Percentiles rank a stretch among this genome's conserved stretches.
Evolutionary conservation across 2,888 invertebrate genomes (phyloP).

Genomic region (Heliothis peltigera): DNA sequence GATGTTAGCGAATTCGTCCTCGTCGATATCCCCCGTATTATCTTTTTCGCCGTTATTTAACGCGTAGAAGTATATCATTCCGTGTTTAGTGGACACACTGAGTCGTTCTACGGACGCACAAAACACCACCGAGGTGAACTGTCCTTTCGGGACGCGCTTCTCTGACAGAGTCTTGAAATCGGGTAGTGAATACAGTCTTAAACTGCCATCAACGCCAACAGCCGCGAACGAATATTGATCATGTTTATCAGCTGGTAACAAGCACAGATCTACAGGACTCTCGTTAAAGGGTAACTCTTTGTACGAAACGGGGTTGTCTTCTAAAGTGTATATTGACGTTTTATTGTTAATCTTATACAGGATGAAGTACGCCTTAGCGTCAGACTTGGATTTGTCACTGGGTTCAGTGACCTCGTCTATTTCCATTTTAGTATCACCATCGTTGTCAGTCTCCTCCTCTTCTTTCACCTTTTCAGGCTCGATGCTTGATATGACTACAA

Average conservation of each 20-base stretch:
- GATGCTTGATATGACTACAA: conserved; percentile 89
- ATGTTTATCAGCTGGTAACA: conserved; percentile 90
- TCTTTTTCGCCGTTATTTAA: conserved; percentile 93
- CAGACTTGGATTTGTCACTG: conserved; percentile 72
- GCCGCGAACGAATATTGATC: conserved; percentile 92
- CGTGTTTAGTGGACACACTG: conserved; percentile 95
- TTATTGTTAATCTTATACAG: conserved; percentile 81
- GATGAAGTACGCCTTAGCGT: conserved; percentile 80
- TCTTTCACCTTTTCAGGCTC: conserved; percentile 76
- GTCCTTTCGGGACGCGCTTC: conserved; percentile 92
- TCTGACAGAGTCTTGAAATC: conserved; percentile 92
- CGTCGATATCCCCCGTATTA: conserved; percentile 93
- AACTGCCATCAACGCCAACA: conserved; percentile 93
- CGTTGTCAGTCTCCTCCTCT: conserved; percentile 76
- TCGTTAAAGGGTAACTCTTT: conserved; percentile 91
- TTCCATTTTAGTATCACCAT: conserved; percentile 85
- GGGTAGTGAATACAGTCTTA: conserved; percentile 93
- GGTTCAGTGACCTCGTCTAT: conserved; percentile 78
- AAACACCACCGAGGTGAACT: conserved; percentile 95
- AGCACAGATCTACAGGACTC: conserved; percentile 92
- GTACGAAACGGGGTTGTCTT: conserved; percentile 90
- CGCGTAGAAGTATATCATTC: conserved; percentile 95
- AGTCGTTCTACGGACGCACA: conserved; percentile 96
- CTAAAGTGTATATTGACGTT: conserved; percentile 81
- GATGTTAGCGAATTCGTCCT: conserved; percentile 90